Base-by-base conservation (phyloP, 2,113 vertebrate genomes). In the Bolborhynchus lineola region DNA sequence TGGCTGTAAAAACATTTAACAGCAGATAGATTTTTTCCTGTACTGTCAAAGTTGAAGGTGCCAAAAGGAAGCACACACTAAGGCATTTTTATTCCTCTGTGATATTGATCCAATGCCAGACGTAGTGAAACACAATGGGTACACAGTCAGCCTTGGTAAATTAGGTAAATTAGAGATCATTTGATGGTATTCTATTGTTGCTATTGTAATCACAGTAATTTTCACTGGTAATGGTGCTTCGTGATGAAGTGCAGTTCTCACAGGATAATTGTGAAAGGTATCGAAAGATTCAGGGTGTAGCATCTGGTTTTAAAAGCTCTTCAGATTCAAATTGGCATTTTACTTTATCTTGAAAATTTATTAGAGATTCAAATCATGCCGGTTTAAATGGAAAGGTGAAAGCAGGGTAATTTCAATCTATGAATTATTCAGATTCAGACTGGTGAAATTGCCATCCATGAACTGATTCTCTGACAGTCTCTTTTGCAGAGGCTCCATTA, bases 361-460 rank as follows among this genome's bases (percentile, higher is more conserved):
- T 98, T 98, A 98, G 97, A 98, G 97, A 99, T 98, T 98, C 98
- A 97, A 97, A 98, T 98, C 98, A 97, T 98, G 98, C 97, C 88
- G 52, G 94, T 97, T 98, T 98, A 98, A 98, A 98, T 98, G 97
- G 98, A 98, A 98, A 98, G 98, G 98, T 98, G 98, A 98, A 98
- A 97, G 98, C 98, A 98, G 98, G 98, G 98, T 98, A 98, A 98
- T 99, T 98, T 98, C 97, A 96, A 93, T 97, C 97, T 98, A 98
- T 98, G 98, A 99, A 99, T 98, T 98, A 98, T 99, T 99, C 98
- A 99, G 37, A 97, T 97, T 98, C 97, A 96, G 96, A 95, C 98
- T 98, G 98, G 97, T 96, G 90, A 98, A 98, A 98, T 96, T 98
- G 97, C 98, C 98, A 98, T 98, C 97, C 97, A 95, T 92, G 98